phyloP scores from a whole-genome alignment of 2,888 invertebrate genomes.

The Melitaea athalia region DNA sequence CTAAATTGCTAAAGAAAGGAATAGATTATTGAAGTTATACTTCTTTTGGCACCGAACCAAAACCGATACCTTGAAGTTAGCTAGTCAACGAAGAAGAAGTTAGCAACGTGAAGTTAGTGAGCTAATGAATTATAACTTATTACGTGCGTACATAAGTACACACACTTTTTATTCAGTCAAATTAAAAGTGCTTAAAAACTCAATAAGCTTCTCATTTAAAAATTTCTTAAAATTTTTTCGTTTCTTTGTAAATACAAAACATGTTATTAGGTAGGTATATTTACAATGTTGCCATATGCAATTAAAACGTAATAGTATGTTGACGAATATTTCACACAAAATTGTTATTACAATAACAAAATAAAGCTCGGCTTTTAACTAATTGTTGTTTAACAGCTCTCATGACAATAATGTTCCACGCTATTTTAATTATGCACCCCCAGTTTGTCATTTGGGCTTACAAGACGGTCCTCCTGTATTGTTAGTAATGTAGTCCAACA shows the following conservation, averaged over 20 bases:
- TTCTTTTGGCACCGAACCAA: too few species aligned
- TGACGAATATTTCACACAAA: slow-evolving; percentile 40
- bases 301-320: slow-evolving; percentile 27
- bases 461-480: slow-evolving; percentile 5
- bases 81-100: too few species aligned
- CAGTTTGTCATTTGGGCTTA: slow-evolving; percentile 42
- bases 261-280: not conserved
- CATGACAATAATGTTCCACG: slow-evolving; percentile 54
- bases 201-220: too few species aligned
- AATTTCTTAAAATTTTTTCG: not conserved
- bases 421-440: slow-evolving; percentile 54
- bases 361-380: slow-evolving; percentile 38
- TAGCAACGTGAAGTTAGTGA: too few species aligned
- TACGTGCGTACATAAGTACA: too few species aligned
- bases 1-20: not conserved
- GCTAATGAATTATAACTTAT: too few species aligned
- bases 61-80: too few species aligned
- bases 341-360: slow-evolving; percentile 43
- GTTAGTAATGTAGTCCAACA: not conserved
- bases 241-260: not conserved
- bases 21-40: too few species aligned
- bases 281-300: not conserved
- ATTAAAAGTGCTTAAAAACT: too few species aligned
- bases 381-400: slow-evolving; percentile 54
- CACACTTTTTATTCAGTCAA: too few species aligned